Percentiles rank a stretch among this genome's conserved stretches.
Evolutionary conservation across 35 echinoderm and acorn worm species (phyloP).

Genomic region (Anneissia japonica): DNA sequence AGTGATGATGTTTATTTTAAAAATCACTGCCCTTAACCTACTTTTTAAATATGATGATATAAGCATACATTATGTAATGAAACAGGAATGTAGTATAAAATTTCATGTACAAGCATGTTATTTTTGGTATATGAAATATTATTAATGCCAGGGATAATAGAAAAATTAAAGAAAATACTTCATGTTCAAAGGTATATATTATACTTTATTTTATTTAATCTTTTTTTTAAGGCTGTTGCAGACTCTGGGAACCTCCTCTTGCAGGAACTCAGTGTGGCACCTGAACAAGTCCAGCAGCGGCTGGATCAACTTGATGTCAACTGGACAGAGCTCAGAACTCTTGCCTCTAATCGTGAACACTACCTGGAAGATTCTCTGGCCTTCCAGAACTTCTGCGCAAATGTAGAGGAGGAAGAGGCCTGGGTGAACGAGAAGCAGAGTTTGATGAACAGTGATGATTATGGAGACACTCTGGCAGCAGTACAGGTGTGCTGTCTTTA

Average conservation of each 20-base stretch:
- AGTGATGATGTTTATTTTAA: too few species aligned
- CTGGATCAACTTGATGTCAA: constrained; percentile 74
- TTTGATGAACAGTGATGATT: constrained; percentile 89
- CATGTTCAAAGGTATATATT: background rate
- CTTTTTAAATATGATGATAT: too few species aligned
- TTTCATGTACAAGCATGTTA: background rate
- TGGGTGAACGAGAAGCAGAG: constrained; percentile 97
- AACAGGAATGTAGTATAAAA: too few species aligned
- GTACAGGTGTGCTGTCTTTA: constrained; percentile 30
- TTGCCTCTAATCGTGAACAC: constrained; percentile 45
- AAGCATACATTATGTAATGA: too few species aligned
- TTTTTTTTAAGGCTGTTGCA: constrained; percentile 50
- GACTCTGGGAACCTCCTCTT: constrained; percentile 57
- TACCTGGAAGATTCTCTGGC: constrained; percentile 75
- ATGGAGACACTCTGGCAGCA: constrained; percentile 96
- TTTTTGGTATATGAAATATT: too few species aligned
- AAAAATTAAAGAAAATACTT: background rate
- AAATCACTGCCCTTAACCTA: too few species aligned
- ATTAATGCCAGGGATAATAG: background rate
- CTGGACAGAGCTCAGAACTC: constrained; percentile 82
- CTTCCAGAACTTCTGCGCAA: constrained; percentile 86
- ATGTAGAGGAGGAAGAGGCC: constrained; percentile 88
- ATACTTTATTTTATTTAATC: background rate
- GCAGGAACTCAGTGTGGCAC: constrained; percentile 58
- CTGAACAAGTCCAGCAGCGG: constrained; percentile 75